These are phyloP conservation scores for Suillia variegata DNA, from an alignment of 2,888 invertebrate genomes.

Conservation along the genomic window DNA sequence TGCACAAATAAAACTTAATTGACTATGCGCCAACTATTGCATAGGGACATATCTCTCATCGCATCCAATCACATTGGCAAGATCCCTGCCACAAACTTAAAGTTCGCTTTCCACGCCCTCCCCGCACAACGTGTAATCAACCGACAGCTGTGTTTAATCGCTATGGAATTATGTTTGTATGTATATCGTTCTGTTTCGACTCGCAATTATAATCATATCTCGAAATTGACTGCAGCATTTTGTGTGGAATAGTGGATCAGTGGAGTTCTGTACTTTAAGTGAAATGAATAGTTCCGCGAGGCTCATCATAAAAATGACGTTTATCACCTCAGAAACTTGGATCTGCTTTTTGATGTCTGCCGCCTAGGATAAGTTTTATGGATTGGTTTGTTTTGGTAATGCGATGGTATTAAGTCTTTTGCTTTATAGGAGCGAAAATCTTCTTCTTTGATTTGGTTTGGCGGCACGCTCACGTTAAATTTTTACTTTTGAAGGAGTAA, in stretches of 20 bases:
- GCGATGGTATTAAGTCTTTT: neutral
- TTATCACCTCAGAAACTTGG: neutral
- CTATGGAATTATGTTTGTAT: neutral
- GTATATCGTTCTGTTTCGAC: too few relatives aligned
- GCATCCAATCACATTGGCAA: neutral
- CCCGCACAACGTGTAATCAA: neutral
- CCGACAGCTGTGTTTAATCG: neutral
- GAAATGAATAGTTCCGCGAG: neutral
- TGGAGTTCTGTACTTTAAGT: neutral
- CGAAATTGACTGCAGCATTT: slow-evolving; percentile 4
- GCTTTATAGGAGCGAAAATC: too few relatives aligned
- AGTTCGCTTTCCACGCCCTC: too few relatives aligned
- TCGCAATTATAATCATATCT: neutral
- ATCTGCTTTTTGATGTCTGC: slow-evolving; percentile 11
- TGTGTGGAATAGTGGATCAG: too few relatives aligned
- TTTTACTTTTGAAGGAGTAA: slow-evolving; percentile 1
- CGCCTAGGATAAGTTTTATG: neutral
- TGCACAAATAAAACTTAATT: too few relatives aligned
- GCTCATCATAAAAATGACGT: neutral
- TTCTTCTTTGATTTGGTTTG: slow-evolving; percentile 15
- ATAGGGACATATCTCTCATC: neutral
- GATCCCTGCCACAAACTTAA: neutral
- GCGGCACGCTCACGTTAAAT: slow-evolving; percentile 7
- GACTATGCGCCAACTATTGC: too few relatives aligned
- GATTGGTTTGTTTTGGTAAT: neutral